These are phyloP conservation scores for Mythimna impura DNA, from an alignment of 2,888 invertebrate genomes.

Conservation along the genomic window DNA sequence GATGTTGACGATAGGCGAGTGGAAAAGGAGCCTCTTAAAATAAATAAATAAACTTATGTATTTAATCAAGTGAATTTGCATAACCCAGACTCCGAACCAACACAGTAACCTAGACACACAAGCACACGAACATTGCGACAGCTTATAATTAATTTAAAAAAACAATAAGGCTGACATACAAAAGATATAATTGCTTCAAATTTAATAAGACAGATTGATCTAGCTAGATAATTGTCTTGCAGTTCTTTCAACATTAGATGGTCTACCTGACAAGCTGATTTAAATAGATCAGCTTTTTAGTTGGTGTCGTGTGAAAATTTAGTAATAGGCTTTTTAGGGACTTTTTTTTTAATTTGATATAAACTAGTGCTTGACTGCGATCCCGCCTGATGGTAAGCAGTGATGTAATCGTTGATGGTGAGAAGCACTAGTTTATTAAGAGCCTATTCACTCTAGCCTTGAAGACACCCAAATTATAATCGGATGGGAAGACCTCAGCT, in stretches of 20 bases:
- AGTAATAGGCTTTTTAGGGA: no score
- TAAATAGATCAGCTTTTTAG: not conserved
- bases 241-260: not conserved
- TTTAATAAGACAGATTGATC: slow-evolving; percentile 31
- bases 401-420: no score
- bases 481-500: no score
- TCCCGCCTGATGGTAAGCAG: no score
- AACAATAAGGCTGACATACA: slow-evolving; percentile 32
- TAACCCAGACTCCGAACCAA: slow-evolving; percentile 31
- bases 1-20: no score
- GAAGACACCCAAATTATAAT: no score
- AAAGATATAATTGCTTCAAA: slow-evolving; percentile 28
- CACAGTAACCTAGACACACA: slow-evolving; percentile 18
- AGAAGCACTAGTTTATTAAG: no score
- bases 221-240: slow-evolving; percentile 15
- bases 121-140: slow-evolving; percentile 24
- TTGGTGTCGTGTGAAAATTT: not conserved
- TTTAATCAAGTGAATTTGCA: not conserved
- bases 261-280: not conserved
- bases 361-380: no score
- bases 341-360: no score
- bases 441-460: no score
- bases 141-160: slow-evolving; percentile 37
- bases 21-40: no score
- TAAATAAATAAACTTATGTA: no score